Evolutionary conservation across 1,140 invertebrate species (phyloP).

Genomic region (Philaenus spumarius): DNA sequence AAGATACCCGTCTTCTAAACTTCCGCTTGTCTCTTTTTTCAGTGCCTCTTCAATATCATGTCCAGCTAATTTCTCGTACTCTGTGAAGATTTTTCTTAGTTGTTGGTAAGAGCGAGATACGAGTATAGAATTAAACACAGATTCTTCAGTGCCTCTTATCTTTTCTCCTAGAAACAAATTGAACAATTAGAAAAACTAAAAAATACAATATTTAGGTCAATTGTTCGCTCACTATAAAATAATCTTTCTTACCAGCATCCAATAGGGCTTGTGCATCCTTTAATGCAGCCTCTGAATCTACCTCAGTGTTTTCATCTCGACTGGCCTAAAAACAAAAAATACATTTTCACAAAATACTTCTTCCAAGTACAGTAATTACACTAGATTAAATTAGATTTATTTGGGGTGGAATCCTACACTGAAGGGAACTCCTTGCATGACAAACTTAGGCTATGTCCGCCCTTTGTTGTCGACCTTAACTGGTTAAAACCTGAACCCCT

Average conservation of each 20-base stretch:
- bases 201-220: too few species aligned
- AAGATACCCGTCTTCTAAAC: slow-evolving; percentile 73
- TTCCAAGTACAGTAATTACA: too few species aligned
- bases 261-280: slow-evolving; percentile 49
- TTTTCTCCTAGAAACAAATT: slow-evolving; percentile 37
- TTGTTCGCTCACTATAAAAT: too few species aligned
- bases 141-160: slow-evolving; percentile 58
- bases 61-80: slow-evolving; percentile 66
- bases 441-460: too few species aligned
- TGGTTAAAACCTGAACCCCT: too few species aligned
- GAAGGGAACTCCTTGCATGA: too few species aligned
- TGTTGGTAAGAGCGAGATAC: slow-evolving; percentile 51
- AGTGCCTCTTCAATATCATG: slow-evolving; percentile 79
- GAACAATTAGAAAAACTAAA: background rate
- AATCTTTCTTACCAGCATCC: slow-evolving; percentile 40
- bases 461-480: too few species aligned
- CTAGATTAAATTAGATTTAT: too few species aligned
- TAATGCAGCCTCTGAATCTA: slow-evolving; percentile 42
- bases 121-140: slow-evolving; percentile 56
- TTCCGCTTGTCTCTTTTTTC: slow-evolving; percentile 79
- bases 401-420: too few species aligned
- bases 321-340: slow-evolving; percentile 57
- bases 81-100: slow-evolving; percentile 59
- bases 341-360: too few species aligned
- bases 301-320: slow-evolving; percentile 65